These are phyloP conservation scores for Sebastes nivosus DNA, from an alignment of 2,797 vertebrate species.

Conservation along the genomic window DNA sequence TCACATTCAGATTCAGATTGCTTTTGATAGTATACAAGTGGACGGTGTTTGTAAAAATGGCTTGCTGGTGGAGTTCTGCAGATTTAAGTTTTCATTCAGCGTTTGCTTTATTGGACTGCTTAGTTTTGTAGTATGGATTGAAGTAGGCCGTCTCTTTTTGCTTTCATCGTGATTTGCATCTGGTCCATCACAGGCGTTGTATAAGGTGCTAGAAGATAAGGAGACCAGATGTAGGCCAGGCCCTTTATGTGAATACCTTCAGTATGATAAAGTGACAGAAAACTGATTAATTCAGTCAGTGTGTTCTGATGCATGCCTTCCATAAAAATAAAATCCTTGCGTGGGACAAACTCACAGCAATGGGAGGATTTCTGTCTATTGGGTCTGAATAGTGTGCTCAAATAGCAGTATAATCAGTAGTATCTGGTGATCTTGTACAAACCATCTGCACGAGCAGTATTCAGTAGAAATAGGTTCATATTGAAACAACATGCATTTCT, in stretches of 20 bases:
- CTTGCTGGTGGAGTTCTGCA: background rate
- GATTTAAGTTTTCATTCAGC: background rate
- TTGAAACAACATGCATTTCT: slow-evolving; percentile 31
- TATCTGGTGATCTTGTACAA: background rate
- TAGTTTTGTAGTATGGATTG: background rate
- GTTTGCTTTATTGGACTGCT: background rate
- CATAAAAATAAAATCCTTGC: background rate
- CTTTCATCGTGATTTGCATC: slow-evolving; percentile 45
- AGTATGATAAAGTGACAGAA: slow-evolving; percentile 17
- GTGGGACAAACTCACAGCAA: background rate
- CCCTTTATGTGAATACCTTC: slow-evolving; percentile 36
- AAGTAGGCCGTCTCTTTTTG: background rate
- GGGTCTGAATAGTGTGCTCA: background rate
- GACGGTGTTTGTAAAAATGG: background rate
- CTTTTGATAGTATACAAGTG: slow-evolving; percentile 32
- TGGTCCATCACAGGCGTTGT: slow-evolving; percentile 36
- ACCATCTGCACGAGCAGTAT: background rate
- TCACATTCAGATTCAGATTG: background rate
- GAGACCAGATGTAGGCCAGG: slow-evolving; percentile 46
- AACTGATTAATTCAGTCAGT: background rate
- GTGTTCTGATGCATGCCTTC: background rate
- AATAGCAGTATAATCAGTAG: background rate
- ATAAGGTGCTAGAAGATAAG: slow-evolving; percentile 46
- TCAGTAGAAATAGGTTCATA: slow-evolving; percentile 13
- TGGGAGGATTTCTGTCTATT: background rate